phyloP scores from a whole-genome alignment of 2,113 vertebrate species.

The Tupaia tana region DNA sequence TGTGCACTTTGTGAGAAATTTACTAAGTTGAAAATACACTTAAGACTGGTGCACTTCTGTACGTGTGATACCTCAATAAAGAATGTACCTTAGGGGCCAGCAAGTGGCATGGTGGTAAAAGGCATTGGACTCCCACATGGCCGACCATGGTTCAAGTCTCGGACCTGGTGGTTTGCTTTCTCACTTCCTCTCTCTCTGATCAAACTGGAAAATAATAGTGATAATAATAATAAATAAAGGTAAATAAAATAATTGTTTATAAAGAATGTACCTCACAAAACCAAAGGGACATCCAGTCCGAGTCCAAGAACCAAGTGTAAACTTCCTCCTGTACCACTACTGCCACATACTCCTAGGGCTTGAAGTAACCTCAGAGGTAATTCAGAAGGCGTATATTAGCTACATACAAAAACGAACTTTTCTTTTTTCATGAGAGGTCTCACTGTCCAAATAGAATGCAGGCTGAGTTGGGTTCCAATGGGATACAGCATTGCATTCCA shows the following conservation, averaged over 20 bases:
- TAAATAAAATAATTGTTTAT: no score
- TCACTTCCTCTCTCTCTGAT: no score
- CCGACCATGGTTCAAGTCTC: no score
- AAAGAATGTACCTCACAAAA: slow-evolving; percentile 25
- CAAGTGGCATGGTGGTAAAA: no score
- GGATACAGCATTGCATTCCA: not conserved
- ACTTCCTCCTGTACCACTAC: not conserved
- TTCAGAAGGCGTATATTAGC: not conserved
- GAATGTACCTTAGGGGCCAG: not conserved
- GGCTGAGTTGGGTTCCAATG: not conserved
- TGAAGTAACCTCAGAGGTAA: not conserved
- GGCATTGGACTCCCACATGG: no score
- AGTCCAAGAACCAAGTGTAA: not conserved
- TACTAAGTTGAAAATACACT: not conserved
- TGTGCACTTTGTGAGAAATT: not conserved
- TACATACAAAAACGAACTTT: not conserved
- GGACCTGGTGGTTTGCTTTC: no score
- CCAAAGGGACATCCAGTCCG: not conserved
- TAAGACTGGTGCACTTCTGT: not conserved
- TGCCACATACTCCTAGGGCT: not conserved
- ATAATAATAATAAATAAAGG: no score
- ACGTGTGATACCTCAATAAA: slow-evolving; percentile 27
- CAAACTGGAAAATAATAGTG: no score
- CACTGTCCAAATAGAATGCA: not conserved
- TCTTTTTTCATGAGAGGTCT: not conserved